Percentiles rank a stretch among this genome's conserved stretches.
These are phyloP conservation scores for Montipora cactus DNA, from an alignment of 64 coral and sea anemone genomes.

Conservation along the genomic window DNA sequence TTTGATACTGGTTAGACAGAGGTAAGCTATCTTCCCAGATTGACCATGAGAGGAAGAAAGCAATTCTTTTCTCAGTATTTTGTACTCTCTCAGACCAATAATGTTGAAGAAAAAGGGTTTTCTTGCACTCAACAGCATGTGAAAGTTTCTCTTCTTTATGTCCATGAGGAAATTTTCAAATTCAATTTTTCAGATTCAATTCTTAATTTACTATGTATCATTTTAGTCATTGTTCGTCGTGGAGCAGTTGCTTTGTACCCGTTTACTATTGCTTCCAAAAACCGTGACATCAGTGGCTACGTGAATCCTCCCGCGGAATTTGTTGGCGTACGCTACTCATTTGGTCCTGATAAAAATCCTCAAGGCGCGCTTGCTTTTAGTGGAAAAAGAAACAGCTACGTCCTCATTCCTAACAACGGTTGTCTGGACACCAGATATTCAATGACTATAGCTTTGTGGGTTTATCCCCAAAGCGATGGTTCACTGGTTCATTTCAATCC, in stretches of 20 bases:
- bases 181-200: neutral
- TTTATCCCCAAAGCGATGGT: conserved; percentile 27
- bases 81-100: too few species aligned
- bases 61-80: too few species aligned
- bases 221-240: conserved; percentile 5
- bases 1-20: too few species aligned
- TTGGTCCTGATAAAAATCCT: conserved; percentile 49
- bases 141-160: too few species aligned
- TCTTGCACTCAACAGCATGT: too few species aligned
- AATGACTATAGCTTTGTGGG: conserved; percentile 46
- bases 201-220: neutral
- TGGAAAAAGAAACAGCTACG: conserved; percentile 52
- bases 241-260: conserved; percentile 59
- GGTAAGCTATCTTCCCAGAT: too few species aligned
- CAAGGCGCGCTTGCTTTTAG: conserved; percentile 29
- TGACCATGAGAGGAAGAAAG: too few species aligned
- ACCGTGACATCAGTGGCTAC: conserved; percentile 42
- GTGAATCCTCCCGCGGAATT: conserved; percentile 49
- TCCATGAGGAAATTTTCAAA: too few species aligned
- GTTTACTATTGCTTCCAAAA: conserved; percentile 37
- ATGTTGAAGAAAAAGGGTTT: too few species aligned
- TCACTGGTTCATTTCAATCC: conserved; percentile 61
- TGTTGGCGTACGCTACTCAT: conserved; percentile 19
- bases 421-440: conserved; percentile 47
- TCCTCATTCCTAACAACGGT: conserved; percentile 70